Evolutionary conservation across 2,888 invertebrate genomes (phyloP), one percentile per base, ranked within the genome.

Genomic region (Antheraea yamamai): DNA sequence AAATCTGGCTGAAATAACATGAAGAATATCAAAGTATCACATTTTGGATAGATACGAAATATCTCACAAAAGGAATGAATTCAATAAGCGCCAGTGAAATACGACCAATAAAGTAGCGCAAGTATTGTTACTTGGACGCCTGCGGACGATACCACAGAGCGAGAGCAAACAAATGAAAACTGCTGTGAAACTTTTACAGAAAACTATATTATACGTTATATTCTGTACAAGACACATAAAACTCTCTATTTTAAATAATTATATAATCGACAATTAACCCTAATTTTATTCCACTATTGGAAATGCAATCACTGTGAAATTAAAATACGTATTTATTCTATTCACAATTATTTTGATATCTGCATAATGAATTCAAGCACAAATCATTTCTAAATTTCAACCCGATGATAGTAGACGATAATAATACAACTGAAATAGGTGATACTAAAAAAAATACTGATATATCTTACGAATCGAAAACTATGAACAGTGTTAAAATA

Each of bases 141-240:
- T 72, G 64, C 78, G 76, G 79, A 82, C 78, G 81, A 80, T 81
- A 75, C 76, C 72, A 76, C 76, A 66, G 14, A 66, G 64, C 64
- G 77, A 79, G 78, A 75, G 76, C 76, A 75, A 75, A 77, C 73
- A 73, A 75, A 77, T 76, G 71, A 76, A 76, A 80, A 73, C 75
- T 77, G 51, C 68, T 73, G 52, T 76, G 58, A 71, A 74, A 71
- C 70, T 75, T 58, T 39, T 39, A 72, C 12, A 72, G 47, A 61
- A 20, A 47, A 61, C 35, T 23, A 10, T 70, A 70, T 68, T 52
- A 30, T n/a, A 73, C 47, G 35, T 73, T 58, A 55, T 73, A 47
- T 12, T 26, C 8, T 16, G n/a, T 72, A 64, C 64, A 64, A 26
- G 12, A 64, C 14, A 14, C 26, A 64, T 64, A 64, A 64, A 23